These are phyloP conservation scores for Diachrysia chrysitis DNA, from an alignment of 2,888 invertebrate species.

Conservation along the genomic window DNA sequence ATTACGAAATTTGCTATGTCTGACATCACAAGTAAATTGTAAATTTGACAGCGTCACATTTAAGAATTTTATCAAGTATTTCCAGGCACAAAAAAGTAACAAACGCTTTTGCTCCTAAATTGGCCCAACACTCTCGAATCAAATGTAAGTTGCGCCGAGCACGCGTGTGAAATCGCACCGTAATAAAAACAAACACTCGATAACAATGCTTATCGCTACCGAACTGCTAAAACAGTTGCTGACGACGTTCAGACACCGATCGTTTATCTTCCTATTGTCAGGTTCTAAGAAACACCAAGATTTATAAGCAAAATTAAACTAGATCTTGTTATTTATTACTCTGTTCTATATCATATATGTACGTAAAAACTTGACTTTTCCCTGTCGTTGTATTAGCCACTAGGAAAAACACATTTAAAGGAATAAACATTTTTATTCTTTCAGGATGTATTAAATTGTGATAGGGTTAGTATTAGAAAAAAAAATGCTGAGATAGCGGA, in stretches of 20 bases:
- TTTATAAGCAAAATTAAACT: background rate
- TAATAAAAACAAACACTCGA: conserved; percentile 41
- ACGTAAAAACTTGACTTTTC: too few relatives aligned
- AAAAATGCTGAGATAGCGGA: too few relatives aligned
- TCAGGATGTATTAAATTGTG: too few relatives aligned
- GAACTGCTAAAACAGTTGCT: conserved; percentile 19
- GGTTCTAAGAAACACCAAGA: background rate
- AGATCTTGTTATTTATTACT: too few relatives aligned
- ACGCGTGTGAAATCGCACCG: conserved; percentile 48
- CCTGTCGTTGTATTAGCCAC: too few relatives aligned
- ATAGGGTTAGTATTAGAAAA: too few relatives aligned
- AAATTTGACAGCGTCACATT: too few relatives aligned
- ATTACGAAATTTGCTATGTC: too few relatives aligned
- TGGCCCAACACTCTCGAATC: conserved; percentile 27
- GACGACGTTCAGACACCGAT: background rate
- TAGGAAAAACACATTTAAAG: too few relatives aligned
- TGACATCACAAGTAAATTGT: too few relatives aligned
- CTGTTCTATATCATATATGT: too few relatives aligned
- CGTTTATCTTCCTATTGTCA: conserved; percentile 1
- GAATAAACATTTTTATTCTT: too few relatives aligned
- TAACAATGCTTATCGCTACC: conserved; percentile 47
- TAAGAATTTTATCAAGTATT: background rate
- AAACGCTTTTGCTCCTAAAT: conserved; percentile 4
- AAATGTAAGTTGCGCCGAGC: conserved; percentile 35
- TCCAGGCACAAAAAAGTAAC: background rate